A percentile compares a stretch with the other conserved stretches of the same genome.
These are phyloP conservation scores for Nemotelus nigrinus DNA, from an alignment of 2,888 invertebrate species.

Conservation along the genomic window DNA sequence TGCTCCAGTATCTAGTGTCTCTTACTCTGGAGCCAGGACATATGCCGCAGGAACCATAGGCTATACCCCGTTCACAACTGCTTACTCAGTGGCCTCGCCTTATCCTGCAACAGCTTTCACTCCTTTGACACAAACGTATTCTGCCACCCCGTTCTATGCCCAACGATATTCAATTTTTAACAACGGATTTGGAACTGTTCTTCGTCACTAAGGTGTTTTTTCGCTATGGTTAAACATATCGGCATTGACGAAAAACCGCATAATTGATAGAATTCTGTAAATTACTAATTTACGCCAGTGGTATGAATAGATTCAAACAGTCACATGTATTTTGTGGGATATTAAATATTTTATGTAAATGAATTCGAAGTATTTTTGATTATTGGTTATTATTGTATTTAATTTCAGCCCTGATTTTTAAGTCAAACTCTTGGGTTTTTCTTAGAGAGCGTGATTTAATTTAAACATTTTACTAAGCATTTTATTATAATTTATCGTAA, in stretches of 20 bases:
- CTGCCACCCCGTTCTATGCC: constrained; percentile 29
- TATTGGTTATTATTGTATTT: neutral
- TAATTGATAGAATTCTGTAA: neutral
- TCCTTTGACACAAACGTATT: constrained; percentile 48
- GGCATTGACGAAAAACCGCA: neutral
- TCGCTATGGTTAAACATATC: too few relatives aligned
- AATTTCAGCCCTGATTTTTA: neutral
- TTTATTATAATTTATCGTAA: too few relatives aligned
- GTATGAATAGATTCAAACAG: neutral
- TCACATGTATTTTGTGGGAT: constrained; percentile 34
- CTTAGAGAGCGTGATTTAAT: too few relatives aligned
- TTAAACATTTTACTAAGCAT: too few relatives aligned
- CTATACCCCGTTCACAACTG: constrained; percentile 49
- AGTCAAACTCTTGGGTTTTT: too few relatives aligned
- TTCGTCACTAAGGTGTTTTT: constrained; percentile 12
- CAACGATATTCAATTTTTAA: constrained; percentile 26
- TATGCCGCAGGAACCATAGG: constrained; percentile 19
- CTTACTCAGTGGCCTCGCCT: neutral
- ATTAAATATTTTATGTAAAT: constrained; percentile 14
- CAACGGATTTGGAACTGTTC: constrained; percentile 22
- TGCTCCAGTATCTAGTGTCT: constrained; percentile 42
- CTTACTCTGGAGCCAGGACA: constrained; percentile 17
- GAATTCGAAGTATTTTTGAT: neutral
- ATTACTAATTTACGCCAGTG: neutral
- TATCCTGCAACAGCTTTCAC: constrained; percentile 52